Base-by-base conservation (phyloP, 2,888 invertebrate species). In the Agelastica alni region DNA sequence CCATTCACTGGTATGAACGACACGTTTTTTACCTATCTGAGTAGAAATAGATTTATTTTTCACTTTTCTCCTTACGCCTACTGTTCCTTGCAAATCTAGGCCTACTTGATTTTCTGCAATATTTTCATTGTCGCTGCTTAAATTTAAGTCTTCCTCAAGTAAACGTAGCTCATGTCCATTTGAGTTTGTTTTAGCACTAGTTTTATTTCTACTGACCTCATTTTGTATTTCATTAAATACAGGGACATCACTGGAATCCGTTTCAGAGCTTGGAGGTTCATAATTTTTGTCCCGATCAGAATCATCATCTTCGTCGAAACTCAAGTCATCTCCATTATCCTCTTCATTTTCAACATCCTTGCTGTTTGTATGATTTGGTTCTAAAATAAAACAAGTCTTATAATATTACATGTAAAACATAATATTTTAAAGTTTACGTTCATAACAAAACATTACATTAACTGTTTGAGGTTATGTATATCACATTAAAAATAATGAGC, bases 41-140 rank as follows among this genome's bases (percentile, higher is more conserved):
- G 36, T 36, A n/a, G n/a, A n/a, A 41, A 41, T 41, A 41, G 22
- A 41, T 41, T 41, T 41, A 41, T 41, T 41, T 41, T 43, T 43
- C 43, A 30, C 43, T 43, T 43, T 43, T 28, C 43, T 43, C 43
- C 30, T 43, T 41, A 26, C 41, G 41, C 41, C 41, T 41, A 41
- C 41, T 41, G 41, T 41, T 28, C 30, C 43, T 43, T 43, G 43
- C 43, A 43, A 43, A 43, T 26, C 16, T 43, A 43, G 43, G 43
- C 43, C 26, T 28, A 43, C 43, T 28, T 43, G 43, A 43, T 28
- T 43, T 43, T 12, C 43, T 43, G 43, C 30, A 43, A 43, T 30
- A 43, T 43, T 43, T 28, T 43, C 43, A 43, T 43, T 43, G 30
- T 43, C 43, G 43, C 43, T 43, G 26, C 26, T 41, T 41, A 41